Evolutionary conservation across 2,113 vertebrate genomes (phyloP), one percentile per base, ranked within the genome.

Genomic region (Ictalurus furcatus): DNA sequence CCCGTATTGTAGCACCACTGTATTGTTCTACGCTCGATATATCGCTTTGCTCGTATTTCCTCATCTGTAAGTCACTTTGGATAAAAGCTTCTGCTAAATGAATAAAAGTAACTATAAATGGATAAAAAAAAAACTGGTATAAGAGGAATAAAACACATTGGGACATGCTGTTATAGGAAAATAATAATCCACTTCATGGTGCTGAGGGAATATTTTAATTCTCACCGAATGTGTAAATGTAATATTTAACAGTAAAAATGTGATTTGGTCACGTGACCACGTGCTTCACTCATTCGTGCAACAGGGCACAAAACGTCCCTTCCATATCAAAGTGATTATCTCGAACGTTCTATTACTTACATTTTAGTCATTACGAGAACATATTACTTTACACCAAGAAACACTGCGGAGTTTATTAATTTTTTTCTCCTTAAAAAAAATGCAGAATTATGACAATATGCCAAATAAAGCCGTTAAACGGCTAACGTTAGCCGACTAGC

Each of bases 401-500:
- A 74, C 16, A 21, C 1, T 11, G 5, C 4, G 4, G 25, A 74
- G 4, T 4, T 12, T 78, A 23, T n/a, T 23, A 0, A 48, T 48
- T 48, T 48, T 44, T 61, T 3, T 3, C 2, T 0, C 9, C 6
- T 14, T 40, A 25, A 61, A 58, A 23, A 59, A 56, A 59, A 40
- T 8, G 8, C 16, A 59, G 6, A 34, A 59, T 58, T 34, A 19
- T 52, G 9, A 52, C 11, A 58, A 16, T 11, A 7, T 0, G 13
- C 40, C 12, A 44, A 61, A 40, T 16, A 40, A 23, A 40, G 21
- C 16, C 16, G 12, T 4, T 63, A 28, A 85, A 30, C 63, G 0
- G 84, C 28, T 54, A 85, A 71, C 48, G 17, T 58, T 86, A 74
- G 69, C 85, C 30, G 30, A 37, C 9, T 84, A 84, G 81, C 81